Evolutionary conservation across 1,140 invertebrate genomes (phyloP), one percentile per base, ranked within the genome.

Genomic region (Procambarus virginalis): DNA sequence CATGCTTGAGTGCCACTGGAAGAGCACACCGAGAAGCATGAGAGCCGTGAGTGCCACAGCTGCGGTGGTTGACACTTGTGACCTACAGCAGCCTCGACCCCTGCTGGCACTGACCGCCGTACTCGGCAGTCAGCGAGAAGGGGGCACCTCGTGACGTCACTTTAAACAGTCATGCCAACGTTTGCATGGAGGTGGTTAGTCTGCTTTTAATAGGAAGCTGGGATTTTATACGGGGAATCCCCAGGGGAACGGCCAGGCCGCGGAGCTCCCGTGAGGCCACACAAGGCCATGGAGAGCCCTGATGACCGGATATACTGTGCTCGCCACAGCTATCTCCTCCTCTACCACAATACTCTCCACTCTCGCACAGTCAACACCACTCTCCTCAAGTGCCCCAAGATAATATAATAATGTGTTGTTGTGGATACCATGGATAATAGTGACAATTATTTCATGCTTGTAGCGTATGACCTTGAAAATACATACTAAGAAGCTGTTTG

Each of bases 381-480:
- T 49, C 9, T 9, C 34, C 3, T 8, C 55, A 17, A 20, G 51
- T 55, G 51, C 4, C 51, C 51, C 51, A 5, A 9, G 4, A 1
- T 12, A 55, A 8, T 55, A 55, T 12, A 8, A 55, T 55, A 55
- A 8, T 12, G 8, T 8, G 8, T 8, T 55, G 8, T 12, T 55
- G 2, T 55, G 8, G 12, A 8, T 9, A 55, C 8, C 2, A 12
- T 8, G 1, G 51, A 1, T 55, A 55, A 12, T 5, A 55, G 51
- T 55, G 51, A 55, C 12, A 55, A 55, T 55, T 9, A 9, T 8
- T 55, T 12, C n/a, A 51, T 6, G 9, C 12, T 55, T n/a, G 46
- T 80, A 80, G 75, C 58, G 60, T 55, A 51, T 81, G 85, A 87
- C 85, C 85, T 87, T 87, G 85, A 73, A 73, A 87, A 80, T 86